These are phyloP conservation scores for Amia ocellicauda DNA, from an alignment of 2,113 vertebrate genomes.

Conservation along the genomic window DNA sequence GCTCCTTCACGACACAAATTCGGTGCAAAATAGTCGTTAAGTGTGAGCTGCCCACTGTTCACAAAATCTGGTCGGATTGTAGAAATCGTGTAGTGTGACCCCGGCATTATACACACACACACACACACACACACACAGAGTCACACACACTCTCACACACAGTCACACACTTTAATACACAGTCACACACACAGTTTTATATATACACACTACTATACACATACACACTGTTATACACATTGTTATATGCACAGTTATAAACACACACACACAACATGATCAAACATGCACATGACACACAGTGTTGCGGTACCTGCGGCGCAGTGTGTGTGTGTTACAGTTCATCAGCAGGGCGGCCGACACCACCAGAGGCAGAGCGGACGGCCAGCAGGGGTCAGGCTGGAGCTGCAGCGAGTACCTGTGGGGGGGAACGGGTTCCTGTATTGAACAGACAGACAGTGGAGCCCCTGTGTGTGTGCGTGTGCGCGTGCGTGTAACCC, in stretches of 20 bases:
- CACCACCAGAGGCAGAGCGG: slow-evolving; percentile 69
- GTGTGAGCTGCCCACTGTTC: too few relatives aligned
- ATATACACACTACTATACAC: too few relatives aligned
- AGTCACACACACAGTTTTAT: too few relatives aligned
- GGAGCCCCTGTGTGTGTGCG: too few relatives aligned
- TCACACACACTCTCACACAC: background rate
- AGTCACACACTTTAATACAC: background rate
- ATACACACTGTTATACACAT: too few relatives aligned
- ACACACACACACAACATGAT: background rate
- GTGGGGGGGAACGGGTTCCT: slow-evolving; percentile 16
- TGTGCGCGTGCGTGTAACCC: background rate
- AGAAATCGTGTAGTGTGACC: too few relatives aligned
- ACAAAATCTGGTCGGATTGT: too few relatives aligned
- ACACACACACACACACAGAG: background rate
- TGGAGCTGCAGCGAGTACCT: slow-evolving; percentile 80
- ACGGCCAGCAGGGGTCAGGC: slow-evolving; percentile 83
- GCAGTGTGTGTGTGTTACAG: slow-evolving; percentile 66
- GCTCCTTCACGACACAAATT: too few relatives aligned
- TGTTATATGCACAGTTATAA: too few relatives aligned
- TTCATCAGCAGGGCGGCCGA: slow-evolving; percentile 80
- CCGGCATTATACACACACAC: background rate
- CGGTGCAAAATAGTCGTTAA: too few relatives aligned
- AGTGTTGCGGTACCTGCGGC: slow-evolving; percentile 65
- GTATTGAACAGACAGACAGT: too few relatives aligned
- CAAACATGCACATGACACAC: background rate